Evolutionary conservation across 2,113 vertebrate genomes (phyloP).

Genomic region (Tragelaphus buxtoni): DNA sequence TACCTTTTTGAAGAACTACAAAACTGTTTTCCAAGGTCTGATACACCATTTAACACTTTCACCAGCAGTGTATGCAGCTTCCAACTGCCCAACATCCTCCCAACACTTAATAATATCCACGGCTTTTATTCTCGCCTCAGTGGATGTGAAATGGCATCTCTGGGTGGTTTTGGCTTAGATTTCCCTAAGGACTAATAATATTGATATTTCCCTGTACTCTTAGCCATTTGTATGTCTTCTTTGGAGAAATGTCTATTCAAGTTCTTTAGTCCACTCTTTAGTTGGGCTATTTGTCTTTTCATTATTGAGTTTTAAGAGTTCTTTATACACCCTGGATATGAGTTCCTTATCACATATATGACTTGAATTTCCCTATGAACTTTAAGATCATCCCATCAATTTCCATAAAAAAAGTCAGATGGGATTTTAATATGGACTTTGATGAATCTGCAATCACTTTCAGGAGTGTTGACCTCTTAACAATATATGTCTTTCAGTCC

Average conservation of each 20-base stretch:
- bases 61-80: too few relatives aligned
- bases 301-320: neutral
- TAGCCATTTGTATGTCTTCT: neutral
- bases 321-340: neutral
- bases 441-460: neutral
- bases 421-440: neutral
- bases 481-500: neutral
- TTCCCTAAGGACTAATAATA: neutral
- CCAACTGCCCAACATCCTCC: accelerated
- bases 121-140: neutral
- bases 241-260: neutral
- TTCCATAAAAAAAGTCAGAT: neutral
- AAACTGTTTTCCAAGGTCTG: neutral
- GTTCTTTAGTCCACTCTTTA: neutral
- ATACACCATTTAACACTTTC: neutral
- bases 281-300: neutral
- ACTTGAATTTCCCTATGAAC: neutral
- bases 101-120: accelerated
- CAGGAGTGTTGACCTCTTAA: neutral
- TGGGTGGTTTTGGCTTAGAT: too few relatives aligned
- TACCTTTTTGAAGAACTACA: neutral
- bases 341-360: neutral
- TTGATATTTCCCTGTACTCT: neutral
- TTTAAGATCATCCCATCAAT: neutral
- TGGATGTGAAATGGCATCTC: neutral